These are phyloP conservation scores for Tribolium castaneum DNA, from an alignment of 1,140 invertebrate species.

Conservation along the genomic window DNA sequence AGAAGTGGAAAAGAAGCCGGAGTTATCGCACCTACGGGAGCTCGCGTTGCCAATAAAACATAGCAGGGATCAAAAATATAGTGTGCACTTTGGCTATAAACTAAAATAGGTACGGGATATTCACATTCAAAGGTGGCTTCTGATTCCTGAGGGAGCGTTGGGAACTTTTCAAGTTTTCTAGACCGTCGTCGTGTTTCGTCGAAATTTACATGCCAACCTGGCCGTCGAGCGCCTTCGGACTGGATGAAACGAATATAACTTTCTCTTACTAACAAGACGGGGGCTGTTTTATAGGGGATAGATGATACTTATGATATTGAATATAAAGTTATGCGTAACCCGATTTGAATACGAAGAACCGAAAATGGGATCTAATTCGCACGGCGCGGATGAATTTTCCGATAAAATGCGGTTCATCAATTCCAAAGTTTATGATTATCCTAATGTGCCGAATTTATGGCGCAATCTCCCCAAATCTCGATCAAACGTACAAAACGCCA, in stretches of 20 bases:
- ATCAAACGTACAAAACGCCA: background rate
- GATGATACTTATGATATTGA: slow-evolving; percentile 52
- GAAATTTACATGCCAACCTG: slow-evolving; percentile 23
- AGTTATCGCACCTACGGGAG: slow-evolving; percentile 53
- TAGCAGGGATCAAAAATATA: slow-evolving; percentile 51
- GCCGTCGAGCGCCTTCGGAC: background rate
- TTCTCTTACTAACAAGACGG: slow-evolving; percentile 36
- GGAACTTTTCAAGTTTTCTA: slow-evolving; percentile 48
- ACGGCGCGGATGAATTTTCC: slow-evolving; percentile 34
- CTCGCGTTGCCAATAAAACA: slow-evolving; percentile 49
- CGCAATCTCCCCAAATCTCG: slow-evolving; percentile 8
- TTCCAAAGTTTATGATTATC: slow-evolving; percentile 38
- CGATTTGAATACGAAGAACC: slow-evolving; percentile 51
- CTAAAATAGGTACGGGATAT: slow-evolving; percentile 50
- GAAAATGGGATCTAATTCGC: slow-evolving; percentile 49
- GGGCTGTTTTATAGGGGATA: slow-evolving; percentile 42
- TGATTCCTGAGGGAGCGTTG: slow-evolving; percentile 46
- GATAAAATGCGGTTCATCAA: slow-evolving; percentile 45
- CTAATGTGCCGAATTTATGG: slow-evolving; percentile 24
- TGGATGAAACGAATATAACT: slow-evolving; percentile 23
- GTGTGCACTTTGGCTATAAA: slow-evolving; percentile 49
- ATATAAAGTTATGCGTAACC: slow-evolving; percentile 53
- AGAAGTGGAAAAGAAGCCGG: slow-evolving; percentile 32
- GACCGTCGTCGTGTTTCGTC: slow-evolving; percentile 17
- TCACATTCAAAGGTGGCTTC: slow-evolving; percentile 46